Evolutionary conservation across 2,113 vertebrate species (phyloP).

Genomic region (Saguinus midas): DNA sequence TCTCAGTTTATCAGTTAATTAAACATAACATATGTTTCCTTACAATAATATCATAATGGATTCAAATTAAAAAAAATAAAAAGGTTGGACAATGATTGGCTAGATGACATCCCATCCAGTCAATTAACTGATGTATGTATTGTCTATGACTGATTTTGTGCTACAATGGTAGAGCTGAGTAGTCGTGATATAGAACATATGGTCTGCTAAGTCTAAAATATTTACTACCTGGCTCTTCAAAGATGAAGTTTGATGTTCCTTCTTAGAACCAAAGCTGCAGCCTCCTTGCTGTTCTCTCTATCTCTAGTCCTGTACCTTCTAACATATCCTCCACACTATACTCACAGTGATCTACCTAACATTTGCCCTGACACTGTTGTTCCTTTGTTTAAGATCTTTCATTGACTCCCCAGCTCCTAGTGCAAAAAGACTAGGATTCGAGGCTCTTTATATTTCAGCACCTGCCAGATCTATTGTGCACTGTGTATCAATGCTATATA

Average conservation of each 20-base stretch:
- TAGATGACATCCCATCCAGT: not conserved
- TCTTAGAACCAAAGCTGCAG: not conserved
- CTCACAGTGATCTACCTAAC: not conserved
- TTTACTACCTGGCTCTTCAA: not conserved
- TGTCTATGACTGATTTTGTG: not conserved
- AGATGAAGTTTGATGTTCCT: not conserved
- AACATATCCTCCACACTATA: rapidly evolving
- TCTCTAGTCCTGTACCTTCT: not conserved
- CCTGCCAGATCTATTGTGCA: not conserved
- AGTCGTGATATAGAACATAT: not conserved
- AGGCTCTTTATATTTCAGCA: not conserved
- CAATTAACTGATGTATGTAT: not conserved
- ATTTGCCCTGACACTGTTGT: not conserved
- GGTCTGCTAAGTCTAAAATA: not conserved
- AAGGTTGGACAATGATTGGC: too few species aligned
- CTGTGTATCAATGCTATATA: too few species aligned
- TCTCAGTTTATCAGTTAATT: too few species aligned
- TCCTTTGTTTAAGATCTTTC: not conserved
- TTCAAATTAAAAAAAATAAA: too few species aligned
- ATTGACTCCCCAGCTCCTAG: not conserved
- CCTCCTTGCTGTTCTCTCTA: not conserved
- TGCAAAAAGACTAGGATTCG: not conserved
- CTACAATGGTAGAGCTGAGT: not conserved
- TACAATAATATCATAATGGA: too few species aligned
- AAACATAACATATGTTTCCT: too few species aligned